These are phyloP conservation scores for Artibeus lituratus DNA, from an alignment of 2,797 vertebrate genomes.

Conservation along the genomic window DNA sequence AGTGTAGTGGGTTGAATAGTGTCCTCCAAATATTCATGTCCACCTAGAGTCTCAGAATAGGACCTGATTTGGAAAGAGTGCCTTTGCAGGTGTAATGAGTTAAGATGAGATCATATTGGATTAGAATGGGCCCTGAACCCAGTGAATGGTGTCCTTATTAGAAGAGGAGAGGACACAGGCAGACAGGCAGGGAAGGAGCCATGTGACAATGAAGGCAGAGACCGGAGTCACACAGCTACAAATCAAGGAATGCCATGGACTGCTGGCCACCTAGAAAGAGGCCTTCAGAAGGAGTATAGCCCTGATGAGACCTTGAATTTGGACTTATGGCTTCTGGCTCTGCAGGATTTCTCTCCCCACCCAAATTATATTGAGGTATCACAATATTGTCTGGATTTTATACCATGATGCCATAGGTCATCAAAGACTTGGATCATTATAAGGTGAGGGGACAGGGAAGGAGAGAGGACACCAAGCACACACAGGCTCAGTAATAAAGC, in stretches of 20 bases:
- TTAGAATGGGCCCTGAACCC: neutral
- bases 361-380: neutral
- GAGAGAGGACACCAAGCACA: neutral
- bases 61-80: neutral
- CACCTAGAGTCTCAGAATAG: neutral
- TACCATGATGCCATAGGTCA: neutral
- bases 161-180: neutral
- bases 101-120: neutral
- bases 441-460: neutral
- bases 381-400: neutral
- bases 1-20: neutral
- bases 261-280: neutral
- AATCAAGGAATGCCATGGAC: neutral
- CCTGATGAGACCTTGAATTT: neutral
- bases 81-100: neutral
- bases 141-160: neutral
- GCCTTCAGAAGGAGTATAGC: too few species aligned
- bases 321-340: neutral
- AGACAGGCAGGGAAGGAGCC: neutral
- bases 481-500: neutral
- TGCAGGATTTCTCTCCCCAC: too few species aligned
- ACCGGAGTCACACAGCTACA: fast-evolving
- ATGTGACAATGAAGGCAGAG: neutral
- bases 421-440: neutral
- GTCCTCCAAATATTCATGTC: neutral